A percentile compares a stretch with the other conserved stretches of the same genome.
These are phyloP conservation scores for Fringilla coelebs DNA, from an alignment of 2,797 vertebrate genomes.

Conservation along the genomic window DNA sequence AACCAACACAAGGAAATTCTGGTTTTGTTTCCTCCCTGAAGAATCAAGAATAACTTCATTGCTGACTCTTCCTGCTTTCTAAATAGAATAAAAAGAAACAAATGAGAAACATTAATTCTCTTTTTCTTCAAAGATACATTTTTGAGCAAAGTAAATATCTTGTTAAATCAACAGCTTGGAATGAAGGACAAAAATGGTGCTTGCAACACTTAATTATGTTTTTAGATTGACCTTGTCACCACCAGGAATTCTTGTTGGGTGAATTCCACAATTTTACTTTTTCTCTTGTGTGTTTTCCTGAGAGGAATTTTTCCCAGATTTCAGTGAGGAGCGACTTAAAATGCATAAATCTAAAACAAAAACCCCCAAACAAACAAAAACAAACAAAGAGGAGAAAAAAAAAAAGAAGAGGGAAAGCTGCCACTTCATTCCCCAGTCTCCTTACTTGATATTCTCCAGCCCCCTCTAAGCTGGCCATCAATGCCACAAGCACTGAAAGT, in stretches of 20 bases:
- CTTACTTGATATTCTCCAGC: background rate
- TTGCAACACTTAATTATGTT: background rate
- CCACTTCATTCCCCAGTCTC: background rate
- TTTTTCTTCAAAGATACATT: background rate
- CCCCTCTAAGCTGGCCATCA: background rate
- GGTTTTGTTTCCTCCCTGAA: background rate
- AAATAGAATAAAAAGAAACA: background rate
- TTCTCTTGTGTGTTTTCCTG: background rate
- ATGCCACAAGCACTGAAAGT: conserved; percentile 14
- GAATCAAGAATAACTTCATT: background rate
- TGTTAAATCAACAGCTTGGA: background rate
- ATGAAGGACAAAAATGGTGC: background rate
- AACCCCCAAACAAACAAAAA: accelerated
- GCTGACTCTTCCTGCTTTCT: background rate
- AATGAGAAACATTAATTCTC: background rate
- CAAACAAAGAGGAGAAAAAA: background rate
- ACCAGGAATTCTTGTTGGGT: background rate
- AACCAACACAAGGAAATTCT: background rate
- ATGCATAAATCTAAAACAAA: background rate
- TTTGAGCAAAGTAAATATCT: background rate
- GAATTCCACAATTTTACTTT: background rate
- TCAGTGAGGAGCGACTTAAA: background rate
- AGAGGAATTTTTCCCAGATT: background rate
- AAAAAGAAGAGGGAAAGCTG: background rate
- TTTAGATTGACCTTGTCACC: background rate